Base-by-base conservation (phyloP, 2,888 invertebrate genomes). In the Zeuzera pyrina region DNA sequence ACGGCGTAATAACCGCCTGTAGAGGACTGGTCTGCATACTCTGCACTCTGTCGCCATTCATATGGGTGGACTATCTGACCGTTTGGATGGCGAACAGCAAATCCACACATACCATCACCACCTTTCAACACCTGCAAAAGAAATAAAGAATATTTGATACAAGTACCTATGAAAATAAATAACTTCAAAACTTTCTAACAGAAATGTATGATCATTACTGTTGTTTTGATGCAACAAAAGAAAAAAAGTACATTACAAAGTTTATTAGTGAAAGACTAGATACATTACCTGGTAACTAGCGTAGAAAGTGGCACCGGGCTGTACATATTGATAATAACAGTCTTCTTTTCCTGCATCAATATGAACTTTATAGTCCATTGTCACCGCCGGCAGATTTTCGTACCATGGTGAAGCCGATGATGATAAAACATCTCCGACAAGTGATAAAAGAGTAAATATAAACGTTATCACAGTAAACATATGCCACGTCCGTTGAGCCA, bases 351-450 rank as follows among this genome's bases (percentile, higher is more conserved):
- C 95, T n/a, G 96, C 93, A 56, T 95, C 95, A 41, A 97, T 90
- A 71, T 96, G 93, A 19, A 97, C 93, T 79, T 96, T 96, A 66
- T 97, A 97, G 64, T 97, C 97, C 92, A 96, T 95, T 2, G 95
- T 94, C 16, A 95, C 94, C 6, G 96, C 96, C 7, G 96, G 96
- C 34, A 93, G 73, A 47, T 90, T 89, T 69, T 94, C 94, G 67
- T 93, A 93, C 93, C 93, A 93, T 63, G 92, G 92, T 49, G 13
- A 12, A 11, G 87, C 84, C 8, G 86, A 67, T 42, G 87, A 58
- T 3, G 86, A 71, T 40, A 86, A 58, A 47, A 72, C 79, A 70
- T 83, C 76, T 19, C 77, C 76, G 31, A 69, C 77, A 22, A 72
- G 63, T 69, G 78, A 77, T 74, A 81, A 78, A 71, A 79, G 56